Evolutionary conservation across 1,140 invertebrate genomes (phyloP), one percentile per base, ranked within the genome.

Genomic region (Eueides isabella): DNA sequence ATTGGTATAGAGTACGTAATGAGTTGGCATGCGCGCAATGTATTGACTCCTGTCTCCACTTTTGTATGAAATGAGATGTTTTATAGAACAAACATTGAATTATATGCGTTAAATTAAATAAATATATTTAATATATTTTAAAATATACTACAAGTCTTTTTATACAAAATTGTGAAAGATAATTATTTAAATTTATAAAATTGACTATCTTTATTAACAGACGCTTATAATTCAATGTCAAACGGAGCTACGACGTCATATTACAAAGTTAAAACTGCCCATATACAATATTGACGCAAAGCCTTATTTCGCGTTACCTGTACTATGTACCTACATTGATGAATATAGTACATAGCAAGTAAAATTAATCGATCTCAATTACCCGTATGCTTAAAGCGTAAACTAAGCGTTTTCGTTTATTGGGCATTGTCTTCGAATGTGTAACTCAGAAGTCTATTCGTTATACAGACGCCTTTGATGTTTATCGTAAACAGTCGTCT

Each of bases 321-420:
- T 84, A 83, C 82, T 80, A 78, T 81, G 89, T 92, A 90, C 89
- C 87, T 92, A 88, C 87, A 85, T 90, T 91, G 86, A 90, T 89
- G 86, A 90, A 79, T 87, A 85, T 91, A 91, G 84, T 88, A 84
- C 87, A 90, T 92, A 90, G 81, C 90, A 83, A 76, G 77, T 89
- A 89, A 91, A 91, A 85, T 87, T 84, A 88, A 88, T 86, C 87
- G 91, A 93, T 93, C 91, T 93, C 90, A 93, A 86, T 89, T 90
- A 92, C 81, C 87, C 81, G 73, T 92, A 89, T 89, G 89, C 81
- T 89, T 86, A 82, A 88, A 80, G 69, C 76, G 77, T 87, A 83
- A 83, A 79, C 80, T 85, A 86, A 83, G 80, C 84, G 77, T 85
- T 85, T 78, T 48, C 71, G 64, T 84, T 85, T 69, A 70, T 80